Conservation (phyloP, 2,797 vertebrate species). For the Tauraco hartlaubi region DNA sequence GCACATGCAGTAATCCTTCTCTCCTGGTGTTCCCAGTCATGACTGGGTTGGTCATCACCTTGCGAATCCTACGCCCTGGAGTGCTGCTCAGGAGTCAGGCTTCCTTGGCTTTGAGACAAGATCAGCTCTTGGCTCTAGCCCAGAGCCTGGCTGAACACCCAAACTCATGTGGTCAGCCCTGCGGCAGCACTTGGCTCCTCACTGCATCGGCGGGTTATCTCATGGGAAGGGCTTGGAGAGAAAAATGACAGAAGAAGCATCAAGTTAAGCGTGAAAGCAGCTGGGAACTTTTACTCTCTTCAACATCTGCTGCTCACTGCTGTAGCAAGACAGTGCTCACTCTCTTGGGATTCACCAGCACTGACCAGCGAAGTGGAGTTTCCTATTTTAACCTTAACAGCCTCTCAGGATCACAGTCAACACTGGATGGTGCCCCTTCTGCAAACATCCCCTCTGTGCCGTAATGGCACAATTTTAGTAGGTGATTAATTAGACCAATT, state of each 20-base stretch:
- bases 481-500: conserved; percentile 2
- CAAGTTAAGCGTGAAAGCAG: neutral
- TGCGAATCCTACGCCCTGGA: neutral
- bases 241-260: neutral
- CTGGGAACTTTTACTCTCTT: neutral
- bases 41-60: neutral
- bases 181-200: too few relatives aligned
- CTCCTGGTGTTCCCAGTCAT: neutral
- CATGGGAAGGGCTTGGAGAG: fast-evolving
- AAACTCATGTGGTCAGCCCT: neutral
- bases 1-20: neutral
- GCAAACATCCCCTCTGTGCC: neutral
- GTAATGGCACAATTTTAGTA: neutral
- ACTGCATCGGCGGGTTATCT: too few relatives aligned
- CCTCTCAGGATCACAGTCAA: neutral
- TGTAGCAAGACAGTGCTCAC: fast-evolving
- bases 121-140: neutral
- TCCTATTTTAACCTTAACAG: neutral
- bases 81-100: neutral
- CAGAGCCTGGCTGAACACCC: neutral
- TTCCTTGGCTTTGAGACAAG: neutral
- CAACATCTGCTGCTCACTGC: neutral
- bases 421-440: neutral
- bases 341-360: neutral
- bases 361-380: fast-evolving